Percentiles rank a stretch among this genome's conserved stretches.
Conservation (phyloP, 2,113 vertebrate genomes). For the Lanius collurio region DNA sequence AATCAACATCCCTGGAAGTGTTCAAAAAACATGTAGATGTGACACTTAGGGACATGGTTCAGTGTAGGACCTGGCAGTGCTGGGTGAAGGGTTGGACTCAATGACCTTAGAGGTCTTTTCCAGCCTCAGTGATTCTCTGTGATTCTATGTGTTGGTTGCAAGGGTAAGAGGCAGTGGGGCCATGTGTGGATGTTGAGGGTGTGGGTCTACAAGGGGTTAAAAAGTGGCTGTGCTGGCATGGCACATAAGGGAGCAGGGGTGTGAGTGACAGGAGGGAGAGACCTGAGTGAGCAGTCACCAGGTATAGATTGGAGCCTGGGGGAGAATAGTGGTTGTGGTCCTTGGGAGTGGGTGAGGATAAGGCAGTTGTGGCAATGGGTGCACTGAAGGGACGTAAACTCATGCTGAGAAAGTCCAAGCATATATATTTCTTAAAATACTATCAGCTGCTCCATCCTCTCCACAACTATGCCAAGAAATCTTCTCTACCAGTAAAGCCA, state of each 20-base stretch:
- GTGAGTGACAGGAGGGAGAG: background rate
- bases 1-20: background rate
- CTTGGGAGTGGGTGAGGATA: background rate
- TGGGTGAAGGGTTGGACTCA: background rate
- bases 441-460: background rate
- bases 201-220: background rate
- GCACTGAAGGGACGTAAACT: background rate
- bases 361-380: background rate
- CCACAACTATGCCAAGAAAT: background rate
- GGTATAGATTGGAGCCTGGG: background rate
- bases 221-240: background rate
- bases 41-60: background rate
- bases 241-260: background rate
- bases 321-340: background rate
- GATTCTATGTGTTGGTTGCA: rapidly evolving
- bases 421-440: background rate
- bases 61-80: background rate
- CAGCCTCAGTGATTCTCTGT: background rate
- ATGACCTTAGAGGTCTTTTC: background rate
- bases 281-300: background rate
- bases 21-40: background rate
- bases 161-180: background rate
- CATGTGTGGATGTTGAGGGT: rapidly evolving
- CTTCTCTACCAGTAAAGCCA: background rate
- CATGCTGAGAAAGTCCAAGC: background rate